Evolutionary conservation across 1,140 invertebrate genomes (phyloP), one percentile per base, ranked within the genome.

Genomic region (Neodiprion pinetum): DNA sequence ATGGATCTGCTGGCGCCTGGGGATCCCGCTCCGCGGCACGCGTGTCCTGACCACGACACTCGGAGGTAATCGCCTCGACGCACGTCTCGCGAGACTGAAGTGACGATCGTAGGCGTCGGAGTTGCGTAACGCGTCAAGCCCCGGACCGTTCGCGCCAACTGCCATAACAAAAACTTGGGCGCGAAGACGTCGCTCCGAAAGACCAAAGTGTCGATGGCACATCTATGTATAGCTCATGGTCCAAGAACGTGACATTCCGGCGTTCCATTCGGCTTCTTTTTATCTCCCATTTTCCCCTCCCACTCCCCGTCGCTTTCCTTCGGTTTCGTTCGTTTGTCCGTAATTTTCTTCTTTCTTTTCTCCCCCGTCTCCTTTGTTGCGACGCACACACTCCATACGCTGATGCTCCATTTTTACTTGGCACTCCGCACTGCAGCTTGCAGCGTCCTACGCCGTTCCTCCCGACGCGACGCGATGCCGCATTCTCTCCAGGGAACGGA

Each of bases 201-300:
- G 53, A 61, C 53, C 53, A 17, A 61, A 61, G 53, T 17, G 53
- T 61, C 53, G 53, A 61, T 61, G 11, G 11, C 53, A 17, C 53
- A 14, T 17, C n/a, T 61, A 61, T 61, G 9, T 61, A 61, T 61
- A 61, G 53, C 53, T 9, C 53, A 61, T 61, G 53, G 53, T 61
- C 53, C 53, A 61, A 61, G 53, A 61, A 61, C 53, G 53, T 61
- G 53, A 61, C 53, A 61, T 61, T 61, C 53, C 53, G n/a, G 53
- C 53, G 53, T 61, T 61, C 53, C 53, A 61, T 61, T 17, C 11
- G 53, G n/a, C n/a, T 3, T 61, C 11, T 61, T 61, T 61, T 61
- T 61, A 14, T 61, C 7, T 61, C 53, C 11, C n/a, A 14, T 61
- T 17, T 61, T 9, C 11, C n/a, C 53, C 1, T 40, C 28, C 28